Conservation (phyloP, 2,113 vertebrate species). For the Promerops cafer region DNA sequence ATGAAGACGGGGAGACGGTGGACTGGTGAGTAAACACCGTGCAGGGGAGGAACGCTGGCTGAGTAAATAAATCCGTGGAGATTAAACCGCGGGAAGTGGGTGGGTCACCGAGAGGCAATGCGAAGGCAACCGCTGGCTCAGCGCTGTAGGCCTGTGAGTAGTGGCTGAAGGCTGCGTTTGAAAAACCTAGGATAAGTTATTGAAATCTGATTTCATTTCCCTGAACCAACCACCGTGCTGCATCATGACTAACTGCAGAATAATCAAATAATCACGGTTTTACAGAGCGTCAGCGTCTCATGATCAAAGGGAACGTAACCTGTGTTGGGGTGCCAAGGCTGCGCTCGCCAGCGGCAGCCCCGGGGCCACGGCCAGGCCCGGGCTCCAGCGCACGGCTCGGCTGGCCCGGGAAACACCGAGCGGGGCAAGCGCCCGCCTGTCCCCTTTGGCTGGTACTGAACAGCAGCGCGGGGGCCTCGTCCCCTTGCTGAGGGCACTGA, state of each 20-base stretch:
- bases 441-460: rapidly evolving
- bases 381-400: rapidly evolving
- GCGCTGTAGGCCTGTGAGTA: background rate
- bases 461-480: background rate
- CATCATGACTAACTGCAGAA: background rate
- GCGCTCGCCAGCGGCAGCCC: background rate
- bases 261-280: background rate
- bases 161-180: background rate
- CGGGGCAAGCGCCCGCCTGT: rapidly evolving
- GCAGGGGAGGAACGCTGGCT: background rate
- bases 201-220: background rate
- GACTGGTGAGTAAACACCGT: slow-evolving; percentile 83
- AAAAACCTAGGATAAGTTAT: background rate
- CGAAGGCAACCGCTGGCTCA: background rate
- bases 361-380: background rate
- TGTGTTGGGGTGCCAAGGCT: background rate
- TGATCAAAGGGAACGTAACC: background rate
- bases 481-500: rapidly evolving
- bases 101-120: background rate
- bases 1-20: slow-evolving; percentile 82
- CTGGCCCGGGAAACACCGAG: background rate
- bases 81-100: background rate
- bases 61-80: background rate
- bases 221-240: background rate
- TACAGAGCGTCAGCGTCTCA: background rate